Percentiles rank a stretch among this genome's conserved stretches.
Conservation (phyloP, 2,113 vertebrate species). For the Elephas maximus region DNA sequence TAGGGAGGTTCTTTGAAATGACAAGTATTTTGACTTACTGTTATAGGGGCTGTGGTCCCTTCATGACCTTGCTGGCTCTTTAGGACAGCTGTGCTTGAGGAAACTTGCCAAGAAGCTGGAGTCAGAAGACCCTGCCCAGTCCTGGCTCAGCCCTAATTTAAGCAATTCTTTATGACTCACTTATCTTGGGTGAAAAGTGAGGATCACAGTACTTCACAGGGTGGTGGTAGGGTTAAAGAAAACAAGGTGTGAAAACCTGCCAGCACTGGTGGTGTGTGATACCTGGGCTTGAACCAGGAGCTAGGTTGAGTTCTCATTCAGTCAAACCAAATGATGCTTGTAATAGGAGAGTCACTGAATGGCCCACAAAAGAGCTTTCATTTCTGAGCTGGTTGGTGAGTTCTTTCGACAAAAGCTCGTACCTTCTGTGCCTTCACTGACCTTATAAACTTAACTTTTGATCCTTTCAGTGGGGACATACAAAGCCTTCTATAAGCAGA, state of each 20-base stretch:
- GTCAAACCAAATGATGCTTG: not conserved
- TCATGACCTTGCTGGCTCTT: not conserved
- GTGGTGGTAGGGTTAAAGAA: not conserved
- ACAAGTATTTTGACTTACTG: not conserved
- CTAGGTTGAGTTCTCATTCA: not conserved
- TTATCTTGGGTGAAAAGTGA: not conserved
- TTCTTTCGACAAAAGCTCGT: not conserved
- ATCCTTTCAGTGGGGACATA: not conserved
- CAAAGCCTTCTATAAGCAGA: not conserved
- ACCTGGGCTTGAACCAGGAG: not conserved
- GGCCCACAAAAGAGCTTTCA: not conserved
- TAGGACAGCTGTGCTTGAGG: not conserved
- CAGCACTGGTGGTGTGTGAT: fast-evolving
- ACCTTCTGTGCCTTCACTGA: not conserved
- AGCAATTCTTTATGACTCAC: not conserved
- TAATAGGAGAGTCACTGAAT: not conserved
- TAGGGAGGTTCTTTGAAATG: not conserved
- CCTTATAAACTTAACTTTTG: not conserved
- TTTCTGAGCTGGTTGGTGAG: not conserved
- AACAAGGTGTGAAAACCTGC: too few relatives aligned
- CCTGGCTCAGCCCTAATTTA: too few relatives aligned
- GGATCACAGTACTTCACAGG: not conserved
- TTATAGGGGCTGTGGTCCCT: not conserved
- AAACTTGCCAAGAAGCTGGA: not conserved
- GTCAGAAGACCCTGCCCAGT: too few relatives aligned